Conservation (phyloP, 2,113 vertebrate species). For the Pleuronectes platessa region DNA sequence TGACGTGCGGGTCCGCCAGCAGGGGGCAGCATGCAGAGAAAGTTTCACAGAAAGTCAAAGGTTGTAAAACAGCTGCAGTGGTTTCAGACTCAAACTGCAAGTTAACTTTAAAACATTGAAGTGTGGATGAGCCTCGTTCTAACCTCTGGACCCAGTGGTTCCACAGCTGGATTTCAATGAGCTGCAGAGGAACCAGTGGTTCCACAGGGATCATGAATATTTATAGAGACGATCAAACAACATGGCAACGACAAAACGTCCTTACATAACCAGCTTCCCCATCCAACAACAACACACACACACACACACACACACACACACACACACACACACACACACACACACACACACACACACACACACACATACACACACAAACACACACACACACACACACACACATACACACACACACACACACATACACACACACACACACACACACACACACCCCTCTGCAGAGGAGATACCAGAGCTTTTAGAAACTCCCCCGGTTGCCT, state of each 20-base stretch:
- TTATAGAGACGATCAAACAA: too few relatives aligned
- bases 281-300: constrained; percentile 7
- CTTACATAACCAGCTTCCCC: constrained; percentile 33
- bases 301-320: constrained; percentile 1
- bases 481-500: constrained; percentile 62
- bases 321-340: neutral
- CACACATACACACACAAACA: neutral
- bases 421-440: neutral
- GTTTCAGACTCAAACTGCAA: too few relatives aligned
- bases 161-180: too few relatives aligned
- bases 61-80: too few relatives aligned
- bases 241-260: too few relatives aligned
- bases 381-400: neutral
- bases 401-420: neutral
- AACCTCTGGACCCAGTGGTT: too few relatives aligned
- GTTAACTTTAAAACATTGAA: too few relatives aligned
- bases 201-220: too few relatives aligned
- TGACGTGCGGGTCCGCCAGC: neutral
- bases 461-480: constrained; percentile 59
- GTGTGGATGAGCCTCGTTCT: too few relatives aligned
- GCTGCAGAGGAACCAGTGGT: too few relatives aligned
- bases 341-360: neutral
- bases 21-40: neutral
- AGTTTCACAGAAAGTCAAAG: neutral
- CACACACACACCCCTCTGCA: constrained; percentile 24